A percentile compares a stretch with the other conserved stretches of the same genome.
phyloP scores from a whole-genome alignment of 2,113 vertebrate species.

The Pygoscelis antarcticus region DNA sequence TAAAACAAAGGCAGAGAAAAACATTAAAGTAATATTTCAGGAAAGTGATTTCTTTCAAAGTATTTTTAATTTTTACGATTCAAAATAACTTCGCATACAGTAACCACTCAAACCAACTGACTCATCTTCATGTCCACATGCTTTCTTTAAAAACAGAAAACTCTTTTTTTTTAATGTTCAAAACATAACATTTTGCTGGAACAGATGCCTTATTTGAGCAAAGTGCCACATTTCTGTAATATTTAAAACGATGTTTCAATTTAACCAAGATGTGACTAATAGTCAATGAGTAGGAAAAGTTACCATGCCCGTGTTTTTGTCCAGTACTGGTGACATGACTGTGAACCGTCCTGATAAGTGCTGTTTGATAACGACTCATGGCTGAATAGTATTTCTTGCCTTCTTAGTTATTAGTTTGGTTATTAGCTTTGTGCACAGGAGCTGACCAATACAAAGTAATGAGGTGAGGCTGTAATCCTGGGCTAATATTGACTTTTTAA shows the following conservation, averaged over 20 bases:
- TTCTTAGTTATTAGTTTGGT: not conserved
- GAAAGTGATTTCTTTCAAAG: slow-evolving; percentile 71
- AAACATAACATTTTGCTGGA: slow-evolving; percentile 76
- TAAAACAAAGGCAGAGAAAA: slow-evolving; percentile 71
- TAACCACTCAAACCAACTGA: slow-evolving; percentile 70
- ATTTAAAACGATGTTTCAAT: slow-evolving; percentile 69
- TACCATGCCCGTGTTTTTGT: not conserved
- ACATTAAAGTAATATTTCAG: slow-evolving; percentile 74
- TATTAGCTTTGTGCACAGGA: not conserved
- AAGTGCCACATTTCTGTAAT: slow-evolving; percentile 73
- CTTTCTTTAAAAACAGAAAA: slow-evolving; percentile 78
- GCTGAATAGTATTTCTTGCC: not conserved
- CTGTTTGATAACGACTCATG: not conserved
- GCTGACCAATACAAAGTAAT: not conserved
- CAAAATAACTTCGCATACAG: slow-evolving; percentile 71
- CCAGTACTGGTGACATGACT: not conserved
- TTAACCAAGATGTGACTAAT: slow-evolving; percentile 69
- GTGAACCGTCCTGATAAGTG: not conserved
- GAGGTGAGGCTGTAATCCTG: not conserved
- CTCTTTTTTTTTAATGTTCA: slow-evolving; percentile 62
- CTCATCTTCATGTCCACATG: slow-evolving; percentile 74
- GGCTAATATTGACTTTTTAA: not conserved
- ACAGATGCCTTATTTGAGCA: slow-evolving; percentile 76
- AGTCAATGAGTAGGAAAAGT: slow-evolving; percentile 51
- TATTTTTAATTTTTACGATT: slow-evolving; percentile 76